Conservation (phyloP, 2,797 vertebrate species). For the Knipowitschia caucasica region DNA sequence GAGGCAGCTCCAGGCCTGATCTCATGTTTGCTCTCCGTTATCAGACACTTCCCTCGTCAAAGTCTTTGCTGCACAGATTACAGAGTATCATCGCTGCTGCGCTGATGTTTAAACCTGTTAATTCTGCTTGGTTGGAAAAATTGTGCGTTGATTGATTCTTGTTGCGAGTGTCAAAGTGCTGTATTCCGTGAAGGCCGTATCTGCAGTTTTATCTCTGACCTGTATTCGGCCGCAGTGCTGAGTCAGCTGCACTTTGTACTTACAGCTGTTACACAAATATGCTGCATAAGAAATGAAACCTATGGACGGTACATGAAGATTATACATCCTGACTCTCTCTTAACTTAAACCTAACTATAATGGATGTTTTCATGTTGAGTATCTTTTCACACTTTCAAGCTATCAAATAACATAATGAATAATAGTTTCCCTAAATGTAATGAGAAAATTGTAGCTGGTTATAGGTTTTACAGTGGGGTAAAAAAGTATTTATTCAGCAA, state of each 20-base stretch:
- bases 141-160: not conserved
- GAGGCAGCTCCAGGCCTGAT: not conserved
- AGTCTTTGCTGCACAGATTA: not conserved
- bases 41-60: not conserved
- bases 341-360: too few species aligned
- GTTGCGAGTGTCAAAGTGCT: not conserved
- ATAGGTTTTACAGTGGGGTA: too few species aligned
- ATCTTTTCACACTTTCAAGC: too few species aligned
- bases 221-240: slow-evolving; percentile 23
- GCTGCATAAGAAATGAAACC: slow-evolving; percentile 14
- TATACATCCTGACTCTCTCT: too few species aligned
- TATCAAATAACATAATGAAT: too few species aligned
- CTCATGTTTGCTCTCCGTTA: not conserved
- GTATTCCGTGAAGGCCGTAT: not conserved
- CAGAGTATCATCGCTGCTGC: not conserved
- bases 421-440: too few species aligned
- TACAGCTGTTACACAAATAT: not conserved
- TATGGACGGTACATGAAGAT: not conserved
- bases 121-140: not conserved
- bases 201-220: slow-evolving; percentile 26
- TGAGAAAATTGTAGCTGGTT: too few species aligned
- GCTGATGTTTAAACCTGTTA: not conserved
- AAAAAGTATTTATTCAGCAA: too few species aligned
- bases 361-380: too few species aligned
- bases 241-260: slow-evolving; percentile 41